Conservation (phyloP, 2,797 vertebrate species). For the Chiloscyllium punctatum region DNA sequence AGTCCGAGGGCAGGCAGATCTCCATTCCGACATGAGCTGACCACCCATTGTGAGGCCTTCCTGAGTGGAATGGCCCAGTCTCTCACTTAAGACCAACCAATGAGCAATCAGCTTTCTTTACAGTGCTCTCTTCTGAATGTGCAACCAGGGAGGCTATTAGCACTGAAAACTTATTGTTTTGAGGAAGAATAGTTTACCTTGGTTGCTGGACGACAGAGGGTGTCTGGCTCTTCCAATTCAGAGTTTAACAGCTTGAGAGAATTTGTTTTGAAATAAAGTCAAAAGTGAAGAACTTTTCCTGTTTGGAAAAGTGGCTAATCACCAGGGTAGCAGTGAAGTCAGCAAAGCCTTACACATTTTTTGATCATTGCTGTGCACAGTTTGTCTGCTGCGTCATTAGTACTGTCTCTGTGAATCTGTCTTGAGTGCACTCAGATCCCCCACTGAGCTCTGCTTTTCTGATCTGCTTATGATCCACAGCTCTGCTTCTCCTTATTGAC, state of each 20-base stretch:
- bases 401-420: not conserved
- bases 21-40: not conserved
- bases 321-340: not conserved
- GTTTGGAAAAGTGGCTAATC: not conserved
- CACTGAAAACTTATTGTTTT: not conserved
- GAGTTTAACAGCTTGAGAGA: not conserved
- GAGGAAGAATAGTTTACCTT: not conserved
- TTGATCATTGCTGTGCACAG: not conserved
- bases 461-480: conserved; percentile 18
- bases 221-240: not conserved
- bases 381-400: not conserved
- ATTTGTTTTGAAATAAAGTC: conserved; percentile 1
- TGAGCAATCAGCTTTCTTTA: not conserved
- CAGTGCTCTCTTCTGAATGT: not conserved
- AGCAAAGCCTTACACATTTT: not conserved
- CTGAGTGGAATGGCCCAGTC: not conserved
- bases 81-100: not conserved
- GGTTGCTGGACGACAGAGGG: not conserved
- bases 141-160: not conserved
- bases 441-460: conserved; percentile 3
- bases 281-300: not conserved
- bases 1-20: not conserved
- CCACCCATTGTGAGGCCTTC: not conserved
- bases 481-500: not conserved
- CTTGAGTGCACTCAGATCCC: not conserved